phyloP scores from a whole-genome alignment of 2,797 vertebrate species.

The Acanthornis magna region DNA sequence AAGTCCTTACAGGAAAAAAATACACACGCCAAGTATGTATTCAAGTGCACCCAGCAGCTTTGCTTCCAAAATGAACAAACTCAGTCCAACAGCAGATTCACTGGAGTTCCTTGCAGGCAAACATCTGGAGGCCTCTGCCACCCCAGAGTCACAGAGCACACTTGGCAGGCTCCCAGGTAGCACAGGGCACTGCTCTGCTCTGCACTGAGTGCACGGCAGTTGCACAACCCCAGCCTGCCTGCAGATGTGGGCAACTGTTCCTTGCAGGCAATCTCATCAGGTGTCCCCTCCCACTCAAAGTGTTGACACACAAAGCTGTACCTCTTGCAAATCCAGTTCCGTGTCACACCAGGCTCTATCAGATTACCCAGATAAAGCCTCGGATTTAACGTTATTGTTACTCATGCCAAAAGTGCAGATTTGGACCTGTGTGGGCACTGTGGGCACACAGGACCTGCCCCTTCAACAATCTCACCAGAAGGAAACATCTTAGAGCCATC shows the following conservation, averaged over 20 bases:
- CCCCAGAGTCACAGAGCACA: neutral
- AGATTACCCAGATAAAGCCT: neutral
- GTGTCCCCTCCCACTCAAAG: neutral
- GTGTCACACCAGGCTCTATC: neutral
- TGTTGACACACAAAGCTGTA: neutral
- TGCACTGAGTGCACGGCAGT: neutral
- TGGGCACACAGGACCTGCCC: neutral
- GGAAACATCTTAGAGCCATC: neutral
- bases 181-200: neutral
- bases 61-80: neutral
- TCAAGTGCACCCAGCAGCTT: neutral
- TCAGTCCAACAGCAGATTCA: neutral
- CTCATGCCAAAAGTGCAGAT: neutral
- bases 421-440: neutral
- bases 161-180: neutral
- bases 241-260: neutral
- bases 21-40: accelerated
- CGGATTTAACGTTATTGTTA: neutral
- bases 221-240: neutral
- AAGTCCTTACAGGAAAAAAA: neutral
- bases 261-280: neutral
- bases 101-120: neutral
- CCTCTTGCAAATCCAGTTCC: neutral
- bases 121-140: neutral
- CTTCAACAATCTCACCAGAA: neutral